Base-by-base conservation (phyloP, 1,140 invertebrate genomes). In the Lycorma delicatula region DNA sequence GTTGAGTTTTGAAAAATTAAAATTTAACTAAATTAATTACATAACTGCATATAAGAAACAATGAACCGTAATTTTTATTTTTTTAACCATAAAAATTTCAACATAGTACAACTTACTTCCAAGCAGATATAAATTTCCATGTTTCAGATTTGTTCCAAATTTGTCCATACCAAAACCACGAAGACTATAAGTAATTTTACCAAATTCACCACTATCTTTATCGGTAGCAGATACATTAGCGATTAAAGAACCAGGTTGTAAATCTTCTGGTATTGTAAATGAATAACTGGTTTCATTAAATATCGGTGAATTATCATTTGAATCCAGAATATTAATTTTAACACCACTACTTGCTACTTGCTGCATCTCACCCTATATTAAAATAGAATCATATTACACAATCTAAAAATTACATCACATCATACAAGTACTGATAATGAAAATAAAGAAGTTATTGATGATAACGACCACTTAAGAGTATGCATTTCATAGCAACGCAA, bases 221-320 rank as follows among this genome's bases (percentile, higher is more conserved):
- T 91, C 87, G 0, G 72, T 81, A 0, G 86, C 89, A 63, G 70
- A 71, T 0, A 88, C 74, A 36, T 81, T 75, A 0, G 81, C 80
- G 23, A 90, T 79, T 58, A 81, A 75, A 0, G 75, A 74, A 1
- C 79, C 82, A 2, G 79, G 73, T 1, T 73, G 66, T 0, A 80
- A 74, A 71, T 86, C 80, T 71, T 90, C 88, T 1, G 76, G 68
- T 0, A 88, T 79, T 3, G 75, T 74, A 9, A 87, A 73, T 51
- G 80, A 78, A 64, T 87, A 91, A 26, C 76, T 74, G 0, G 74
- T 67, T 58, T 78, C 70, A 3, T 77, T 72, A 67, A 93, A 93
- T 4, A 82, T 68, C 0, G 91, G 91, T 7, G 82, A 71, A 66
- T 91, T 87, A 64, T 92, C 88, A 68, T 93, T 92, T 25, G 87